Evolutionary conservation across 2,113 vertebrate species (phyloP).

Genomic region (Connochaetes taurinus): DNA sequence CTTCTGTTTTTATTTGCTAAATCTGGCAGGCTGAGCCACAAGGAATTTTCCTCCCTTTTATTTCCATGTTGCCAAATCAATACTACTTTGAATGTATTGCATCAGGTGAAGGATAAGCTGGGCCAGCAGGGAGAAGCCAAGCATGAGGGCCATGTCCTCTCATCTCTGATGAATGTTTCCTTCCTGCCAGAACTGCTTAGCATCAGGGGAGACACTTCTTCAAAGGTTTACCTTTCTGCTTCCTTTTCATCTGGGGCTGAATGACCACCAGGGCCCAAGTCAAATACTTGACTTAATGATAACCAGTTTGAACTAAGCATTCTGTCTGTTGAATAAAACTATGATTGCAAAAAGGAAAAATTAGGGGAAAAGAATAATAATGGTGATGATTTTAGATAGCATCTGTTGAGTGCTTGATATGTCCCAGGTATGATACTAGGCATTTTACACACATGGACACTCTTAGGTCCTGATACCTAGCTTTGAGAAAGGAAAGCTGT

Average conservation of each 20-base stretch:
- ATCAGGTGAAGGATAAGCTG: neutral
- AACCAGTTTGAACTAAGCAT: neutral
- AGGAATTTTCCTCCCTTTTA: neutral
- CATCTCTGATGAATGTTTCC: neutral
- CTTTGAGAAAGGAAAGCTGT: neutral
- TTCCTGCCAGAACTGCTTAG: neutral
- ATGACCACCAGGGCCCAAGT: neutral
- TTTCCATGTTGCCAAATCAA: neutral
- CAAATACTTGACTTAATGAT: neutral
- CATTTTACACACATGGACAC: neutral
- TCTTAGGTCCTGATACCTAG: neutral
- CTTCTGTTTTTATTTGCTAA: neutral
- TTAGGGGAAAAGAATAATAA: neutral
- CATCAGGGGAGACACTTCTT: neutral
- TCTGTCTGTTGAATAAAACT: neutral
- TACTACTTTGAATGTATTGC: neutral
- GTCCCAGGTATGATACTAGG: neutral
- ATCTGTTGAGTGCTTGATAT: neutral
- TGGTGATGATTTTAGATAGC: neutral
- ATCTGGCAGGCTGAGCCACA: neutral
- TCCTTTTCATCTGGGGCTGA: neutral
- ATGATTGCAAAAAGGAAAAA: neutral
- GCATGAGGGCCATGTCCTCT: neutral
- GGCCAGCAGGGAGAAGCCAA: neutral
- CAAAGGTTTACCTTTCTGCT: neutral